Conservation (phyloP, 2,888 invertebrate species). For the Pammene aurita region DNA sequence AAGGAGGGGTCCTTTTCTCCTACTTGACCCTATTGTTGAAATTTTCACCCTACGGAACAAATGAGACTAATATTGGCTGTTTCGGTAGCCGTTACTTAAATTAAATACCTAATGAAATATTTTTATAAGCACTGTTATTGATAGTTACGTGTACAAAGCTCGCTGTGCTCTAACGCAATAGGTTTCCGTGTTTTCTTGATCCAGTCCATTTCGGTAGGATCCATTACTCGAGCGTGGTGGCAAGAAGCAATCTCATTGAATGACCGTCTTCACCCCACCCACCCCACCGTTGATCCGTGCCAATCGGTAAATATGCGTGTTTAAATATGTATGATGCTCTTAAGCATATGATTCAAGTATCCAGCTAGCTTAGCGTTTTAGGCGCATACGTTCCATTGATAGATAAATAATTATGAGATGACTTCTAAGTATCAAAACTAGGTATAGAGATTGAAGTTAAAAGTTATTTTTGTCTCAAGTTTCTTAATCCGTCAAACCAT, state of each 20-base stretch:
- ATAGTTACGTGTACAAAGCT: conserved; percentile 37
- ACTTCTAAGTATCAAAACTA: no score
- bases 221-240: conserved; percentile 82
- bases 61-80: no score
- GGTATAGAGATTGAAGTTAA: no score
- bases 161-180: conserved; percentile 68
- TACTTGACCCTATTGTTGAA: no score
- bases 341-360: conserved; percentile 75
- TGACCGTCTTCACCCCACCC: conserved; percentile 75
- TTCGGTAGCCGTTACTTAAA: no score
- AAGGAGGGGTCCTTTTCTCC: no score
- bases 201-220: conserved; percentile 82
- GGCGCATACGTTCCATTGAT: conserved; percentile 1
- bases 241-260: conserved; percentile 85
- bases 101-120: no score
- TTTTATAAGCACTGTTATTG: conserved; percentile 22
- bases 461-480: no score
- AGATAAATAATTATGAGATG: not conserved
- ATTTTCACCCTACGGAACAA: no score
- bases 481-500: no score
- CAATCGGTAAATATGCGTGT: conserved; percentile 84
- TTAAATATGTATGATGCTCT: conserved; percentile 82
- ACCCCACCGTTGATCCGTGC: conserved; percentile 70
- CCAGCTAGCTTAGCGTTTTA: conserved; percentile 29
- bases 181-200: conserved; percentile 73